phyloP scores from a whole-genome alignment of 1,140 invertebrate genomes.

The Drosophila rufa region DNA sequence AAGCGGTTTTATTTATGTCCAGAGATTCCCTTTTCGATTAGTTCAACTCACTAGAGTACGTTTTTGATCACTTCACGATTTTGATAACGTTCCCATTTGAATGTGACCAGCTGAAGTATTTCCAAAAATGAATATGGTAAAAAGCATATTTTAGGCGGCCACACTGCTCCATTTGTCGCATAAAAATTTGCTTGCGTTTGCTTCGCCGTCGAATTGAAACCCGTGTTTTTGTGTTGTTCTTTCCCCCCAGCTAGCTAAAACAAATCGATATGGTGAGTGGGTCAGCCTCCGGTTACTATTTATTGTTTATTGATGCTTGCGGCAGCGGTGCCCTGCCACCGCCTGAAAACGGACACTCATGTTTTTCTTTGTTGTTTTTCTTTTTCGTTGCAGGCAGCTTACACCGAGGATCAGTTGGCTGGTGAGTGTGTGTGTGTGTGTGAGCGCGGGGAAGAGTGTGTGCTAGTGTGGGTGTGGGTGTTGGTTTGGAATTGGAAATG shows the following conservation, averaged over 20 bases:
- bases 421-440: constrained; percentile 88
- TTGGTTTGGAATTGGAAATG: constrained; percentile 47
- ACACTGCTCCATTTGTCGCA: constrained; percentile 22
- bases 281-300: constrained; percentile 5
- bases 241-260: constrained; percentile 50
- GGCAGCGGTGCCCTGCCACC: too few relatives aligned
- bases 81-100: too few relatives aligned
- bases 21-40: too few relatives aligned
- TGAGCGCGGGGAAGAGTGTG: constrained; percentile 1
- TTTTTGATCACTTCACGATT: too few relatives aligned
- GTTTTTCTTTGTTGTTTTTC: constrained; percentile 32
- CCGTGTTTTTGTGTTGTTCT: constrained; percentile 73
- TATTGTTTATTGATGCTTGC: constrained; percentile 7
- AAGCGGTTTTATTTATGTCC: too few relatives aligned
- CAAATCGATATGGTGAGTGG: constrained; percentile 73
- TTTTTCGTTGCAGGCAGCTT: constrained; percentile 90
- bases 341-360: constrained; percentile 1
- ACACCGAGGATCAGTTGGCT: constrained; percentile 95
- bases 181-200: constrained; percentile 40
- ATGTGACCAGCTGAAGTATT: too few relatives aligned
- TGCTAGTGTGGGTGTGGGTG: constrained; percentile 23
- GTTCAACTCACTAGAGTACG: too few relatives aligned
- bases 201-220: constrained; percentile 53
- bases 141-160: neutral
- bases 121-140: too few relatives aligned